Evolutionary conservation across 1,140 invertebrate genomes (phyloP).

Genomic region (Leguminivora glycinivorella): DNA sequence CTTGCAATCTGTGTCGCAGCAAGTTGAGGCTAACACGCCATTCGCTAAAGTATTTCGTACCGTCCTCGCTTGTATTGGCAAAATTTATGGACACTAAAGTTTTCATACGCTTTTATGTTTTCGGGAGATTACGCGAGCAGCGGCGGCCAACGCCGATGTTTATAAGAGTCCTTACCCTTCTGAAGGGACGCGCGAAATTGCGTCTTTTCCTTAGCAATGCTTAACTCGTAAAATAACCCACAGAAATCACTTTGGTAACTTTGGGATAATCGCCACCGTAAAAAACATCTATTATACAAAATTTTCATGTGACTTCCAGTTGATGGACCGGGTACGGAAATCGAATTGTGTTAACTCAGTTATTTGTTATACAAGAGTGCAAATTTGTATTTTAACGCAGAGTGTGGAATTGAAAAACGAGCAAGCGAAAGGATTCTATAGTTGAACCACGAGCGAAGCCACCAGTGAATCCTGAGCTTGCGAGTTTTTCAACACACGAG

Average conservation of each 20-base stretch:
- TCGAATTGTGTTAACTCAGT: neutral
- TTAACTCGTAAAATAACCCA: constrained; percentile 39
- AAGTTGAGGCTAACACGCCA: constrained; percentile 38
- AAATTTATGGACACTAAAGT: constrained; percentile 66
- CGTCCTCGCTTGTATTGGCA: constrained; percentile 52
- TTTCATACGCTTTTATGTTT: constrained; percentile 65
- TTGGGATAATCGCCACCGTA: constrained; percentile 25
- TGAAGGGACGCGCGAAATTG: constrained; percentile 46
- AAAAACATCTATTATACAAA: constrained; percentile 27
- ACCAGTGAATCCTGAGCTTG: too few species aligned
- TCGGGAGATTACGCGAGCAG: constrained; percentile 54
- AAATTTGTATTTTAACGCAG: too few species aligned
- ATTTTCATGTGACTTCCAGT: neutral
- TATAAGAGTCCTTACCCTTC: constrained; percentile 47
- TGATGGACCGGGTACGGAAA: neutral
- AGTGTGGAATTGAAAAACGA: too few species aligned
- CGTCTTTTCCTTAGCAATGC: constrained; percentile 43
- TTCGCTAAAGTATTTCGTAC: constrained; percentile 43
- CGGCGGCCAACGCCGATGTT: constrained; percentile 46
- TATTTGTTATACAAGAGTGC: neutral
- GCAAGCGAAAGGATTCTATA: too few species aligned
- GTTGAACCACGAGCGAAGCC: too few species aligned
- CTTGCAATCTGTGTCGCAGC: constrained; percentile 33
- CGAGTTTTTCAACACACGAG: too few species aligned
- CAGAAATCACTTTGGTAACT: constrained; percentile 35